These are phyloP conservation scores for Virgularia gustaviana DNA, from an alignment of 92 coral and sea anemone genomes.

Conservation along the genomic window DNA sequence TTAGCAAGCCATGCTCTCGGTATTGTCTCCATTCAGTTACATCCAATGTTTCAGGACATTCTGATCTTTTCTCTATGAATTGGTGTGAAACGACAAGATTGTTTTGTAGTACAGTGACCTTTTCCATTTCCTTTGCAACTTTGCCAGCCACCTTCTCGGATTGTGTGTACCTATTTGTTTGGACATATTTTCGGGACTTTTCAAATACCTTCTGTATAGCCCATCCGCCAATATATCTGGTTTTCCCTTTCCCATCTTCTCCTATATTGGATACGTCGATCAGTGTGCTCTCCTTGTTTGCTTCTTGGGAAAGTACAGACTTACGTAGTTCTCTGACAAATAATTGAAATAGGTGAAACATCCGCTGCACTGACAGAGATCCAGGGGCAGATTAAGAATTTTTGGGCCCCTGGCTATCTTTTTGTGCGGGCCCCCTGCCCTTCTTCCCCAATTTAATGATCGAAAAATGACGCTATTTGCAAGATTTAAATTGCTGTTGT, in stretches of 20 bases:
- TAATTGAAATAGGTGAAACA: not conserved
- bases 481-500: no score
- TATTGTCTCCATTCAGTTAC: not conserved
- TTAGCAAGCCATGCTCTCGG: constrained; percentile 8
- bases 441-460: no score
- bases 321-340: not conserved
- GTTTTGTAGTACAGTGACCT: not conserved
- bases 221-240: constrained; percentile 2
- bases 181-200: not conserved
- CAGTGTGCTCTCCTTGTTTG: not conserved
- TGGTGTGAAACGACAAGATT: not conserved
- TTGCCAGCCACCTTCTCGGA: not conserved
- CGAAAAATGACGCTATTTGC: no score
- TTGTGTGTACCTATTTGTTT: not conserved
- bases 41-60: not conserved
- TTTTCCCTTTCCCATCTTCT: not conserved
- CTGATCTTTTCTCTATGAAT: not conserved
- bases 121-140: not conserved
- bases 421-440: no score
- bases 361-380: constrained; percentile 1
- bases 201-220: not conserved
- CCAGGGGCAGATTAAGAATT: no score
- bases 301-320: not conserved
- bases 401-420: no score
- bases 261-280: not conserved